Evolutionary conservation across 2,797 vertebrate genomes (phyloP), one percentile per base, ranked within the genome.

Genomic region (Danionella dracula): DNA sequence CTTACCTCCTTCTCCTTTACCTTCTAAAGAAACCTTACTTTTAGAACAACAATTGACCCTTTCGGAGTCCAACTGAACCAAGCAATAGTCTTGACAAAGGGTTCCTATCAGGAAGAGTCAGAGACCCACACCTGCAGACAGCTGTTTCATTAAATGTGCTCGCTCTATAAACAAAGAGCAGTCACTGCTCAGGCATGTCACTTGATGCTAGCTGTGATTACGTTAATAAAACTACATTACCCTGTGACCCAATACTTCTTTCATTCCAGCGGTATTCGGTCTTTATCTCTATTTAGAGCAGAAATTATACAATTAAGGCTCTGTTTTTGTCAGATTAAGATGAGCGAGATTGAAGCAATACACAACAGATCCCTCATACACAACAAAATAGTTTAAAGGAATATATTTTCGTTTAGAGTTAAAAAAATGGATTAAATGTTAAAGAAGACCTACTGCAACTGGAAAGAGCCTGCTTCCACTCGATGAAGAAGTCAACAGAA

Each of bases 201-300:
- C 71, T 55, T 48, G 50, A 40, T 49, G 31, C 19, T 20, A n/a
- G 48, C 17, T 41, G 7, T 34, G 15, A 56, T 40, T 62, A 51
- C 9, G 45, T 35, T 29, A 53, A 38, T 11, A 23, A 59, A 54
- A 63, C 35, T 12, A 66, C 53, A 20, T 87, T 87, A 91, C 90
- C 90, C 90, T 88, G 87, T 81, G 89, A 90, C 83, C 89, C 89
- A 89, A 91, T 90, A 89, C 87, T 90, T 87, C 68, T 85, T 77
- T 78, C 79, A 76, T 79, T 84, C 82, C 78, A 63, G 71, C 75
- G 37, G 63, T 66, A 46, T 37, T 32, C 77, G 82, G 75, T 79
- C 67, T 82, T 80, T 79, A 76, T 80, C 78, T 87, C 87, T 87
- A 86, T 81, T 81, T 81, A 58, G 54, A 54, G 62, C 58, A 78